A percentile compares a stretch with the other conserved stretches of the same genome.
Evolutionary conservation across 2,797 vertebrate genomes (phyloP).

Genomic region (Lepidocolaptes lacrymiger): DNA sequence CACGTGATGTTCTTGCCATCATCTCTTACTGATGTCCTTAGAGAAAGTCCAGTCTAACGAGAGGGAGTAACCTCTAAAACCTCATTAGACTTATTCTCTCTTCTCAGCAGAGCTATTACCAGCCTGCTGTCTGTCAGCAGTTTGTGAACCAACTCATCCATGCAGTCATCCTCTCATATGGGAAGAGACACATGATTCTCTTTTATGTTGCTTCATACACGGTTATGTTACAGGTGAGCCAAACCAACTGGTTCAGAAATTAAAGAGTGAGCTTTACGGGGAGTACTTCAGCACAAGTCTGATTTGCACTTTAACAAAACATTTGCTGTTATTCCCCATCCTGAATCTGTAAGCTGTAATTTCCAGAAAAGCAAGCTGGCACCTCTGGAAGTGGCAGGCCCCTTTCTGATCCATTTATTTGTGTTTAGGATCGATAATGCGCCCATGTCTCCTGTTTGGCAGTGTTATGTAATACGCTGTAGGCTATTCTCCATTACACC

Average conservation of each 20-base stretch:
- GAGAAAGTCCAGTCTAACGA: conserved; percentile 30
- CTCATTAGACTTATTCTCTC: conserved; percentile 10
- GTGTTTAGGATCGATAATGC: not conserved
- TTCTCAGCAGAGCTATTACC: conserved; percentile 39
- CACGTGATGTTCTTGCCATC: not conserved
- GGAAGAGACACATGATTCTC: conserved; percentile 39
- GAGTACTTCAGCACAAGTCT: not conserved
- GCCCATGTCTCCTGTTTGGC: not conserved
- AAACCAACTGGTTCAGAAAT: conserved; percentile 61
- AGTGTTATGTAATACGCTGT: not conserved
- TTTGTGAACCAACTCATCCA: conserved; percentile 51
- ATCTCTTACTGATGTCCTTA: not conserved
- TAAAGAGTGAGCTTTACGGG: conserved; percentile 39
- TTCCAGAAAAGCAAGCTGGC: not conserved
- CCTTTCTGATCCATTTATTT: not conserved
- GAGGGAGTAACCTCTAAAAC: not conserved
- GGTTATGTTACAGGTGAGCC: conserved; percentile 14
- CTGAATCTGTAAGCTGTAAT: not conserved
- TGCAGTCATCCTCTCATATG: conserved; percentile 35
- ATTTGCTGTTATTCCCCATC: not conserved
- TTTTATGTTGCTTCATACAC: conserved; percentile 64
- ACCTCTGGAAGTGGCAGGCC: not conserved
- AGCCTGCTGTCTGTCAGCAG: conserved; percentile 61
- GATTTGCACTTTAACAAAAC: conserved; percentile 2
- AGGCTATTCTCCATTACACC: conserved; percentile 44